These are phyloP conservation scores for Danio albolineatus DNA, from an alignment of 2,797 vertebrate species.

Conservation along the genomic window DNA sequence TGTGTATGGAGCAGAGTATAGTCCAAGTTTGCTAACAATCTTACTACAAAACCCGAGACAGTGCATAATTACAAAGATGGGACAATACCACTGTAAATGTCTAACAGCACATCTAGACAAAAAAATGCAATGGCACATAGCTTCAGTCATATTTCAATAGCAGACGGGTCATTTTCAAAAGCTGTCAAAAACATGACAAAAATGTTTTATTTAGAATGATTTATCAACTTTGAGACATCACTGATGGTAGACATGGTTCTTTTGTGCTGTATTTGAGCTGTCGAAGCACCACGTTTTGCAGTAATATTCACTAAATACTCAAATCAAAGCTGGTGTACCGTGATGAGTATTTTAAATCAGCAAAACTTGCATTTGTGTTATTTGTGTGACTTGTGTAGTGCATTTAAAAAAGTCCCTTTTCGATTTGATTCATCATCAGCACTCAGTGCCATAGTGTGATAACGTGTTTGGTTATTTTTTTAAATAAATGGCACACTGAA, in stretches of 20 bases:
- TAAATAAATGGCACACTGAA: conserved; percentile 68
- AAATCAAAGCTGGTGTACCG: conserved; percentile 47
- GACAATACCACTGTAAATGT: not conserved
- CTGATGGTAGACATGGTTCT: conserved; percentile 22
- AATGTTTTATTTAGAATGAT: conserved; percentile 13
- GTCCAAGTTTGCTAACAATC: conserved; percentile 27
- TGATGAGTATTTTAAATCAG: conserved; percentile 51
- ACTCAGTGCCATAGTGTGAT: conserved; percentile 56
- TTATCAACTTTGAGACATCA: conserved; percentile 28
- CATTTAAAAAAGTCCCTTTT: conserved; percentile 45
- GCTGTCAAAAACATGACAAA: not conserved
- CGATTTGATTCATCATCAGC: conserved; percentile 43
- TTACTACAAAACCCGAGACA: not conserved
- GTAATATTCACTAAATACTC: conserved; percentile 21
- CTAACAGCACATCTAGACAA: conserved; percentile 15
- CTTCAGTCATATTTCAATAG: conserved; percentile 2
- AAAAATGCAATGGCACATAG: conserved; percentile 14
- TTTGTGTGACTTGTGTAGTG: conserved; percentile 53
- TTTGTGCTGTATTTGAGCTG: conserved; percentile 35
- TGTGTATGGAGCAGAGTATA: conserved; percentile 28
- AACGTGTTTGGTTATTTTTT: conserved; percentile 68
- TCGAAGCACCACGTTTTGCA: conserved; percentile 10
- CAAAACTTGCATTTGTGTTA: conserved; percentile 44
- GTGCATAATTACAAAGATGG: conserved; percentile 1
- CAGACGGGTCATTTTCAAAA: conserved; percentile 8